Evolutionary conservation across 2,888 invertebrate species (phyloP).

Genomic region (Euclidia mi): DNA sequence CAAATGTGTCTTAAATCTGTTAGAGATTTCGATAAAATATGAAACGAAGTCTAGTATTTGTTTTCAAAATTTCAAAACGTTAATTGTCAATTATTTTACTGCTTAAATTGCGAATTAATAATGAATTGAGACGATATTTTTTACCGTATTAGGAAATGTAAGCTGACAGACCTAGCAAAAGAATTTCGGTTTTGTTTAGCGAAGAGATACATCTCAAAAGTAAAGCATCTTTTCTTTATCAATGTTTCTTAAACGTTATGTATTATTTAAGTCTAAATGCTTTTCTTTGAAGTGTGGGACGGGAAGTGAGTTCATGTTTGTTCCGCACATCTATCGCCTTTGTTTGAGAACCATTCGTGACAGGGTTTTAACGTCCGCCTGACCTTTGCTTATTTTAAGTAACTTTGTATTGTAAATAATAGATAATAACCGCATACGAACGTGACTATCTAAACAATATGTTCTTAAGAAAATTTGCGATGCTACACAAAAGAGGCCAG

Average conservation of each 20-base stretch:
- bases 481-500: not conserved
- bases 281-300: conserved; percentile 51
- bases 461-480: conserved; percentile 22
- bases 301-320: conserved; percentile 63
- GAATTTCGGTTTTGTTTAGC: not conserved
- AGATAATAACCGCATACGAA: conserved; percentile 46
- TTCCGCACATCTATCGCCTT: conserved; percentile 63
- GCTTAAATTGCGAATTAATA: too few relatives aligned
- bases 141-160: too few relatives aligned
- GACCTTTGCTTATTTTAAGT: conserved; percentile 56
- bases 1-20: too few relatives aligned
- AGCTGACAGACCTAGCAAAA: too few relatives aligned
- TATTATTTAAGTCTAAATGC: conserved; percentile 43
- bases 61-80: too few relatives aligned
- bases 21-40: too few relatives aligned
- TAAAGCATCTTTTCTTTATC: conserved; percentile 22
- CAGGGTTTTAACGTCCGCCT: conserved; percentile 55
- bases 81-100: too few relatives aligned
- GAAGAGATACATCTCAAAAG: conserved; percentile 10
- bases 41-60: too few relatives aligned
- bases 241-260: conserved; percentile 7
- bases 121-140: too few relatives aligned
- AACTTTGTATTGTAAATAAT: conserved; percentile 56
- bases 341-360: conserved; percentile 55
- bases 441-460: conserved; percentile 42